These are phyloP conservation scores for Apocrypta bakeri DNA, from an alignment of 1,140 invertebrate genomes.

Conservation along the genomic window DNA sequence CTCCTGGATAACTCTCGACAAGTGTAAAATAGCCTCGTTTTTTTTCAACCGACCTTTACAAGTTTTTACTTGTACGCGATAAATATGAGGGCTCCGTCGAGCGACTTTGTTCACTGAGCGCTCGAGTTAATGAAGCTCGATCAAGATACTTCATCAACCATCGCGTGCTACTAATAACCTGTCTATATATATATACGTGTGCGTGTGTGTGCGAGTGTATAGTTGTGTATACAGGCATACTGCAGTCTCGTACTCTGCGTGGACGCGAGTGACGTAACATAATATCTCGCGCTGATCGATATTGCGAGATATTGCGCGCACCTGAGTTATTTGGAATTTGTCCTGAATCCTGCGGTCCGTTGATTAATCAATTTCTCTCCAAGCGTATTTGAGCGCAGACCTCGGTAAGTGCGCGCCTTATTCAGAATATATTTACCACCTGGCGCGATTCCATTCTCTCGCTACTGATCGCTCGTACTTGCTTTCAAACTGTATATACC, in stretches of 20 bases:
- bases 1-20: background rate
- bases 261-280: background rate
- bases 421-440: background rate
- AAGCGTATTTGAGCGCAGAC: too few species aligned
- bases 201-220: background rate
- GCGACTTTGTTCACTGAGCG: background rate
- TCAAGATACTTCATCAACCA: constrained; percentile 13
- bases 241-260: background rate
- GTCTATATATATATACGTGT: background rate
- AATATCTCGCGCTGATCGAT: background rate
- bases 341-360: background rate
- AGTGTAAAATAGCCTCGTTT: constrained; percentile 9
- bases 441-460: constrained; percentile 24
- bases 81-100: background rate
- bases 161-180: constrained; percentile 18
- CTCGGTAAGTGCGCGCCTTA: too few species aligned
- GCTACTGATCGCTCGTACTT: constrained; percentile 1
- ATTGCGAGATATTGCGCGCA: background rate
- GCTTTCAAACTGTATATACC: too few species aligned
- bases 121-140: constrained; percentile 15
- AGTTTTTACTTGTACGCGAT: constrained; percentile 18
- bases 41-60: background rate
- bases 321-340: background rate
- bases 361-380: background rate
- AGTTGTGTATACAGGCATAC: too few species aligned